Conservation (phyloP, 2,113 vertebrate species). For the Trogon surrucura region DNA sequence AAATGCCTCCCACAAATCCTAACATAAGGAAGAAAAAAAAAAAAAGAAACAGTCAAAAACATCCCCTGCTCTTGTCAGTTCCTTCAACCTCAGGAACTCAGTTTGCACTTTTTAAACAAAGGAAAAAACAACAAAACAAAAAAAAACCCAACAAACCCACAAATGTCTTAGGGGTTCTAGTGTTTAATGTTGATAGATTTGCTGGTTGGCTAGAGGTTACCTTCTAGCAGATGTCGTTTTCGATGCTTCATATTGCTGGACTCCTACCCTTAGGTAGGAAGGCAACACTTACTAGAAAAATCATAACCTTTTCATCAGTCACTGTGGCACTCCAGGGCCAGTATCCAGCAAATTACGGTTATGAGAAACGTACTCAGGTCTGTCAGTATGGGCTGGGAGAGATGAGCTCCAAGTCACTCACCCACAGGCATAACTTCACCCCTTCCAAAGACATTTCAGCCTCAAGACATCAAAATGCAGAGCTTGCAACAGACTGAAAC, state of each 20-base stretch:
- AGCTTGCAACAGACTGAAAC: not conserved
- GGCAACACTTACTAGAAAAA: slow-evolving; percentile 4
- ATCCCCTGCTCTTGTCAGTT: not conserved
- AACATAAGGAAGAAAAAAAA: not conserved
- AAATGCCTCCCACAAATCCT: not conserved
- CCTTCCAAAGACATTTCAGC: not conserved
- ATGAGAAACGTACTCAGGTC: slow-evolving; percentile 2
- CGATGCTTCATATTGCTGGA: not conserved
- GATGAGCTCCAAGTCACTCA: slow-evolving; percentile 3
- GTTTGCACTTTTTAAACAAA: not conserved
- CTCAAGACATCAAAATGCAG: slow-evolving; percentile 5
- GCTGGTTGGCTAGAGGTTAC: slow-evolving; percentile 42
- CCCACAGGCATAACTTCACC: slow-evolving; percentile 7
- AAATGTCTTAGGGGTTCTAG: not conserved
- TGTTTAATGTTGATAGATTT: slow-evolving; percentile 39
- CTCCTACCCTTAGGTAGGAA: slow-evolving; percentile 15
- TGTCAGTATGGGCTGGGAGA: slow-evolving; percentile 2
- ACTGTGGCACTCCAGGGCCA: not conserved
- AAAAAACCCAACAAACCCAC: not conserved
- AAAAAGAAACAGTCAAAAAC: not conserved
- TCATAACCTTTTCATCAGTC: slow-evolving; percentile 22
- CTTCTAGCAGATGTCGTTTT: slow-evolving; percentile 27
- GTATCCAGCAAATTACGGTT: not conserved
- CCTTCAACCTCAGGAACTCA: not conserved
- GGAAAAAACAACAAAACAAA: not conserved